Base-by-base conservation (phyloP, 2,888 invertebrate species). In the Megamerina dolium region DNA sequence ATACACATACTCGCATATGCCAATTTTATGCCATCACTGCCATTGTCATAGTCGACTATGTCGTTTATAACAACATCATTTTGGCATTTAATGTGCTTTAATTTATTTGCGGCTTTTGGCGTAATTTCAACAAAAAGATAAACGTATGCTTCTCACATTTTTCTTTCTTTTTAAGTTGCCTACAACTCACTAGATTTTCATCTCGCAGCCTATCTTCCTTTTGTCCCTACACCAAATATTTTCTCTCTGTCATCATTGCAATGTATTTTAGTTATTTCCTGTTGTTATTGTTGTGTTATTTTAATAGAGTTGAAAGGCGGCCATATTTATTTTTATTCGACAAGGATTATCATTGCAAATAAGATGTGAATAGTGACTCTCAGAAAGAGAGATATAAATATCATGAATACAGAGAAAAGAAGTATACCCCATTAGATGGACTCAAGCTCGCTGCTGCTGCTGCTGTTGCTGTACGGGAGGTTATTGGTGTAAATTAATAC, bases 251-350 rank as follows among this genome's bases (percentile, higher is more conserved):
- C n/a, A n/a, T n/a, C n/a, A n/a, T n/a, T n/a, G n/a, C n/a, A n/a
- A n/a, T n/a, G n/a, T n/a, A n/a, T n/a, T 23, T 23, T 10, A 10
- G 23, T 23, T 23, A 8, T 8, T 8, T 23, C 23, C 8, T 8
- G 23, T 23, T 23, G 23, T 8, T 8, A 23, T n/a, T n/a, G n/a
- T n/a, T n/a, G n/a, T n/a, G 23, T 6, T 10, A 10, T 6, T 23
- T 23, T 23, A 43, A 32, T 32, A 37, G 37, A 43, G 37, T 37
- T 43, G 37, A 36, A 37, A 36, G 37, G 30, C 37, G 37, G 36
- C 37, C 42, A 43, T 37, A 43, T 43, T 43, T 43, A 37, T 31
- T 23, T 37, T 43, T 36, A 37, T 36, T 23, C 42, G 37, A 23
- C 30, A 31, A 30, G 26, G 30, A 43, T 43, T 43, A 43, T 43